phyloP scores from a whole-genome alignment of 2,113 vertebrate species.

The Triplophysa dalaica region DNA sequence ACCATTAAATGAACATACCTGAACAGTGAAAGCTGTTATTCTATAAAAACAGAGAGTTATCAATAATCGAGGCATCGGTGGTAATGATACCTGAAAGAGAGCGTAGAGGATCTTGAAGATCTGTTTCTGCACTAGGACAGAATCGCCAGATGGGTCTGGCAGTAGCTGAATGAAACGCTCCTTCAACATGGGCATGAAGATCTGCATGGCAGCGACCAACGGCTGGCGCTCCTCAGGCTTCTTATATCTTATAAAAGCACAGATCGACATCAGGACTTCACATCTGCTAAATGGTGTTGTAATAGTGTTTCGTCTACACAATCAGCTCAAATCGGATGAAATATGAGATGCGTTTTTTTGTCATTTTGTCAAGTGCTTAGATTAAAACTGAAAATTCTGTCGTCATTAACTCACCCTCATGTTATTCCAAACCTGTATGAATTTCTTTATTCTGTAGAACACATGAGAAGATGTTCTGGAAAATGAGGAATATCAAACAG shows the following conservation, averaged over 20 bases:
- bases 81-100: slow-evolving; percentile 88
- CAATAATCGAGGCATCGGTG: background rate
- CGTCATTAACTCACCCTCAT: no score
- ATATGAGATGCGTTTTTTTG: no score
- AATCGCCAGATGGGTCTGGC: slow-evolving; percentile 89
- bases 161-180: slow-evolving; percentile 94
- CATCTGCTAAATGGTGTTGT: background rate
- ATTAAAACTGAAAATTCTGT: no score
- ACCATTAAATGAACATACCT: background rate
- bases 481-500: no score
- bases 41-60: background rate
- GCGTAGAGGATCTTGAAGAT: slow-evolving; percentile 99
- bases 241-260: slow-evolving; percentile 83
- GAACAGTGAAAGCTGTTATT: background rate
- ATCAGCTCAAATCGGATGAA: background rate
- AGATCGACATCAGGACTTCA: background rate
- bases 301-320: background rate
- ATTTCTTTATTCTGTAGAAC: no score
- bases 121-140: slow-evolving; percentile 97
- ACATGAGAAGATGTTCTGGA: no score
- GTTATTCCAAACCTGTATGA: no score
- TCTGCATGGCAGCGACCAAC: slow-evolving; percentile 96
- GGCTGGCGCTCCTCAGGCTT: slow-evolving; percentile 95
- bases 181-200: slow-evolving; percentile 96
- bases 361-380: no score